Conservation (phyloP, 2,888 invertebrate genomes). For the Drosophila seclusa region DNA sequence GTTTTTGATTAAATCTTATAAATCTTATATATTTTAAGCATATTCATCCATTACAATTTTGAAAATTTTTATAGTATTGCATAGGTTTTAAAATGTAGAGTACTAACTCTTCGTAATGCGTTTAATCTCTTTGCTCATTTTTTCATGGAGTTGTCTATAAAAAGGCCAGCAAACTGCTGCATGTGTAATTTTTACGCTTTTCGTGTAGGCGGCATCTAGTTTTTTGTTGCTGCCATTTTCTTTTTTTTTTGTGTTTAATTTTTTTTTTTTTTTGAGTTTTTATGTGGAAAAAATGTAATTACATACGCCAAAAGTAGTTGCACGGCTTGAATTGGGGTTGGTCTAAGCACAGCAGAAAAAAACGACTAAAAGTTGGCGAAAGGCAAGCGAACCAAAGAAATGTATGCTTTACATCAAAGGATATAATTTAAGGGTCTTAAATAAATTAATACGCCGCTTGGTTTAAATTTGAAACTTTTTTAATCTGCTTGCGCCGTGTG, state of each 20-base stretch:
- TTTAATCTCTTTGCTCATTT: neutral
- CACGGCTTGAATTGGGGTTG: conserved; percentile 41
- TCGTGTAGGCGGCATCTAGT: conserved; percentile 56
- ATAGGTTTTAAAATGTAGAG: conserved; percentile 9
- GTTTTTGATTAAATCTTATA: neutral
- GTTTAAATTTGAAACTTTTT: conserved; percentile 77
- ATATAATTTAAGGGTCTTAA: conserved; percentile 81
- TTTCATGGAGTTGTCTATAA: conserved; percentile 36
- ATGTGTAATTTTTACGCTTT: conserved; percentile 76
- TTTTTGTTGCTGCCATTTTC: conserved; percentile 28
- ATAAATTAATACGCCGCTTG: conserved; percentile 75
- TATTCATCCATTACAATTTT: neutral
- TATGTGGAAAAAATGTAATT: conserved; percentile 76
- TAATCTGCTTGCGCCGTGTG: conserved; percentile 68
- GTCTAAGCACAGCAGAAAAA: conserved; percentile 51
- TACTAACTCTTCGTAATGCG: conserved; percentile 21
- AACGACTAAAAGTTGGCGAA: conserved; percentile 32
- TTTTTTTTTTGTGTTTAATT: conserved; percentile 20
- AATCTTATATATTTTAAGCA: neutral
- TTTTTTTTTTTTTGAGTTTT: conserved; percentile 46
- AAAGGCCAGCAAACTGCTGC: conserved; percentile 73
- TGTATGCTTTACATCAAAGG: conserved; percentile 76
- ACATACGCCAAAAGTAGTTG: conserved; percentile 77
- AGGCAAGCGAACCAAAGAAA: conserved; percentile 53
- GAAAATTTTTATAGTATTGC: neutral